These are phyloP conservation scores for Drosophila kepulauana DNA, from an alignment of 1,140 invertebrate species.

Conservation along the genomic window DNA sequence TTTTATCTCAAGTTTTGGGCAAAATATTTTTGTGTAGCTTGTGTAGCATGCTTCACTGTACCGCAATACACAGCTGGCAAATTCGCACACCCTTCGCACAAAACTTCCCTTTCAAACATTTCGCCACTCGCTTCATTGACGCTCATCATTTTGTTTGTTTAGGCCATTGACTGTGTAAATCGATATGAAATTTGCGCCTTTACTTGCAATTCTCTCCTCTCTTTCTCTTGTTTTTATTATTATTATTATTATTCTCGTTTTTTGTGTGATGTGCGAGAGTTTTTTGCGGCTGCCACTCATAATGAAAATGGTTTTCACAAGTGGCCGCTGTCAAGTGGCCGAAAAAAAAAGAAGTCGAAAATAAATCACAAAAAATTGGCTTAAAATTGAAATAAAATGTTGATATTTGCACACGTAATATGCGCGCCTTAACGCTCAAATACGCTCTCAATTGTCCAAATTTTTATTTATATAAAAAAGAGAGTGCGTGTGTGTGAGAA, in stretches of 20 bases:
- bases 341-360: neutral
- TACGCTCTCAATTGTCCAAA: conserved; percentile 81
- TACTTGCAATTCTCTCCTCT: conserved; percentile 58
- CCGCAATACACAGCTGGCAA: conserved; percentile 1
- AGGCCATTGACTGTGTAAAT: conserved; percentile 69
- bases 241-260: conserved; percentile 34
- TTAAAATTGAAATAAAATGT: conserved; percentile 76
- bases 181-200: conserved; percentile 65
- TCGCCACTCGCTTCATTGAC: conserved; percentile 71
- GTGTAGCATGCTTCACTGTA: neutral
- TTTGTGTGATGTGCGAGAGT: neutral
- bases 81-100: conserved; percentile 13
- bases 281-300: conserved; percentile 65
- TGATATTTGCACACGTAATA: conserved; percentile 80
- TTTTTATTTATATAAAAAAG: conserved; percentile 49
- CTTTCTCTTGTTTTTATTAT: conserved; percentile 37
- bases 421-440: conserved; percentile 81
- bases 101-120: conserved; percentile 48
- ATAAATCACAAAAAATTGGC: conserved; percentile 49
- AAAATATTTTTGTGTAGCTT: neutral
- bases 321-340: conserved; percentile 52
- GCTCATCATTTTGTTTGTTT: conserved; percentile 81
- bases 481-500: neutral
- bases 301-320: conserved; percentile 80
- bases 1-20: neutral